phyloP scores from a whole-genome alignment of 1,140 invertebrate genomes.

The Carposina sasakii region DNA sequence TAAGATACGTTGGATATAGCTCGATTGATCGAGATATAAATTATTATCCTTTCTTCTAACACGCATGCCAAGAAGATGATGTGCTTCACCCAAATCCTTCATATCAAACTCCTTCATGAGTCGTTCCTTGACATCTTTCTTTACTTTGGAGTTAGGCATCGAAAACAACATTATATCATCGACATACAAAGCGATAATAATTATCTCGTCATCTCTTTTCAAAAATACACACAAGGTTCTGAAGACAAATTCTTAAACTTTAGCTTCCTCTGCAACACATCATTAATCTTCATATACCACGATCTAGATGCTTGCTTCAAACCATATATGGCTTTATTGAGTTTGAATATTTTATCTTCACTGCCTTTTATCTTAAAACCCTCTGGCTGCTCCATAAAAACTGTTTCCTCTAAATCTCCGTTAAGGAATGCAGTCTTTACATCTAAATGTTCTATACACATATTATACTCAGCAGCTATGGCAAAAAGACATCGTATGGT shows the following conservation, averaged over 20 bases:
- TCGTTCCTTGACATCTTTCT: neutral
- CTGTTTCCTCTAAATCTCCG: neutral
- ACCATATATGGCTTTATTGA: neutral
- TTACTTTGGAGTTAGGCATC: neutral
- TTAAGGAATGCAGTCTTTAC: neutral
- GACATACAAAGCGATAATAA: neutral
- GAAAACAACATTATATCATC: neutral
- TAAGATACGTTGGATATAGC: neutral
- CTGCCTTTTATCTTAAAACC: neutral
- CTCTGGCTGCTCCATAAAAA: neutral
- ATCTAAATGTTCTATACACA: neutral
- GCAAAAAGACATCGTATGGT: no score
- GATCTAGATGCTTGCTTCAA: neutral
- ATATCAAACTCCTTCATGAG: neutral
- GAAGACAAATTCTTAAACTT: neutral
- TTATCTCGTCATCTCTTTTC: neutral
- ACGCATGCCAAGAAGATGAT: neutral
- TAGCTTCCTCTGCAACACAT: neutral
- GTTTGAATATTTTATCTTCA: neutral
- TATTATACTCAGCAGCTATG: neutral
- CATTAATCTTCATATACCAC: neutral
- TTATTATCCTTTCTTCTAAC: neutral
- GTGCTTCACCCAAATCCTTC: neutral
- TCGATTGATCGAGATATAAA: neutral
- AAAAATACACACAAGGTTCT: neutral